These are phyloP conservation scores for Melozone crissalis DNA, from an alignment of 2,113 vertebrate genomes.

Conservation along the genomic window DNA sequence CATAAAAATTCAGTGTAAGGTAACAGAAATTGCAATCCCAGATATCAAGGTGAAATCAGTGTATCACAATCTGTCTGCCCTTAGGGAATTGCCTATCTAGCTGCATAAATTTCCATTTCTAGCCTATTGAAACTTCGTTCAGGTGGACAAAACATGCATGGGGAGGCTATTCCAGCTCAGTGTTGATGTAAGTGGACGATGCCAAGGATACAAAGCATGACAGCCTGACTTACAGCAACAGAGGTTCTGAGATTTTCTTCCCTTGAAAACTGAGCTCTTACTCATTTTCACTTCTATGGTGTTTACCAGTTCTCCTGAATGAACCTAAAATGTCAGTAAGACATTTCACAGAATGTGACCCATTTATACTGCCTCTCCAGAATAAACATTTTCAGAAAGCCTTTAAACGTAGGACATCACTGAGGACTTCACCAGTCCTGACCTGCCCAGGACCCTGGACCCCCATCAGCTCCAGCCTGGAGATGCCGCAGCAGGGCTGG, in stretches of 20 bases:
- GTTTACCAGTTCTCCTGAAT: not conserved
- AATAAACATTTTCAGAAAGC: not conserved
- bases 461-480: rapidly evolving
- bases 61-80: not conserved
- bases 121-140: not conserved
- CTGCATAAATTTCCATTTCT: not conserved
- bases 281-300: not conserved
- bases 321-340: not conserved
- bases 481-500: not conserved
- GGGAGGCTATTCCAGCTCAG: not conserved
- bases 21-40: not conserved
- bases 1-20: not conserved
- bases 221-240: rapidly evolving
- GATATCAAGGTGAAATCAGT: not conserved
- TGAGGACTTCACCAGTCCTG: not conserved
- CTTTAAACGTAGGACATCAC: rapidly evolving
- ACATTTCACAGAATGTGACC: not conserved
- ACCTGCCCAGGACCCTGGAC: rapidly evolving
- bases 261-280: not conserved
- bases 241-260: not conserved
- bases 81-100: not conserved
- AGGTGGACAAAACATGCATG: rapidly evolving
- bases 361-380: not conserved
- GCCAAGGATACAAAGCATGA: not conserved
- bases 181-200: not conserved